phyloP scores from a whole-genome alignment of 1,140 invertebrate species.

The Bombus turneri region DNA sequence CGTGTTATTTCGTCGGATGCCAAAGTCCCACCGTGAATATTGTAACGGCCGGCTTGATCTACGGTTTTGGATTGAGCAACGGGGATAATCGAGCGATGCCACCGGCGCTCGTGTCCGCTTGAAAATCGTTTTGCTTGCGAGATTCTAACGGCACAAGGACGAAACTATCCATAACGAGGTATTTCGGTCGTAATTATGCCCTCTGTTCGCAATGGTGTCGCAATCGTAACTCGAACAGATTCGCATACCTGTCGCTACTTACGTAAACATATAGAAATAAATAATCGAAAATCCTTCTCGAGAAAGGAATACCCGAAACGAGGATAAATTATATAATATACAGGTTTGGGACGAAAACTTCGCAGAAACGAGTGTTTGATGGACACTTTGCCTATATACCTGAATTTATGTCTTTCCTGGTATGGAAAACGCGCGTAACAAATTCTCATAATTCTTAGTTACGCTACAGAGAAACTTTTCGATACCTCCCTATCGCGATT shows the following conservation, averaged over 20 bases:
- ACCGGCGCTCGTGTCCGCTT: slow-evolving; percentile 2
- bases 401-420: too few species aligned
- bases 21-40: not conserved
- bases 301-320: not conserved
- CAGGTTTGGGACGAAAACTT: not conserved
- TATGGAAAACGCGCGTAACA: not conserved
- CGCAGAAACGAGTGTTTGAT: not conserved
- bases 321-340: not conserved
- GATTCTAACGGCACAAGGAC: not conserved
- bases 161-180: not conserved
- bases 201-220: not conserved
- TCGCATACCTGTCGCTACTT: not conserved
- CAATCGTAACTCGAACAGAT: not conserved
- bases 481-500: not conserved
- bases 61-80: slow-evolving; percentile 4
- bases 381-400: too few species aligned
- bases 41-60: slow-evolving; percentile 4
- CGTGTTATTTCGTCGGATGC: slow-evolving; percentile 14
- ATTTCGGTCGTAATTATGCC: not conserved
- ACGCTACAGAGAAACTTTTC: not conserved
- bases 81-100: slow-evolving; percentile 19
- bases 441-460: not conserved
- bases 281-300: not conserved
- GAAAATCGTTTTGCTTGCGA: not conserved
- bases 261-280: not conserved